A percentile compares a stretch with the other conserved stretches of the same genome.
Conservation (phyloP, 2,113 vertebrate genomes). For the Ammodytes marinus region DNA sequence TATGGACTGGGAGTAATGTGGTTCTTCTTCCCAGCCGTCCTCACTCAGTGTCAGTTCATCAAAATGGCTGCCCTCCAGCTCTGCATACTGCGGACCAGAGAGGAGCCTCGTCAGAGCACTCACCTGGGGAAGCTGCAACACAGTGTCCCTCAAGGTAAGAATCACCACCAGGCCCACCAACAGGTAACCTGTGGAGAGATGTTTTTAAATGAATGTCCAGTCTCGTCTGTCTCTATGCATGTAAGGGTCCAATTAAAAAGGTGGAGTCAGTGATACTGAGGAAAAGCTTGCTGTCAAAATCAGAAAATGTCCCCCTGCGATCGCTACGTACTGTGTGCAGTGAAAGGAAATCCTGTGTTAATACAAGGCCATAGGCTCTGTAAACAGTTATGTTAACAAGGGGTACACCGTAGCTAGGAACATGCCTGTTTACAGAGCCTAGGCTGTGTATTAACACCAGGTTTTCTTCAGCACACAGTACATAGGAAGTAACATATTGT, state of each 20-base stretch:
- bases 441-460: too few species aligned
- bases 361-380: too few species aligned
- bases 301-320: too few species aligned
- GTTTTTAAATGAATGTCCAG: neutral
- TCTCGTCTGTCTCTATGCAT: neutral
- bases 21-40: conserved; percentile 29
- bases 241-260: neutral
- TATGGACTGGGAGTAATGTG: conserved; percentile 66
- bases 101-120: conserved; percentile 64
- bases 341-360: neutral
- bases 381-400: too few species aligned
- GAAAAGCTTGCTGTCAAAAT: too few species aligned
- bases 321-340: too few species aligned
- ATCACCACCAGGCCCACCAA: conserved; percentile 75
- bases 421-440: too few species aligned
- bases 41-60: conserved; percentile 53
- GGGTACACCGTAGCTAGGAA: too few species aligned
- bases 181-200: conserved; percentile 71
- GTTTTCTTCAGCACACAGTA: neutral
- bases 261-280: too few species aligned
- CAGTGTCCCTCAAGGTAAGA: conserved; percentile 71
- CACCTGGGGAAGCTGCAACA: conserved; percentile 72
- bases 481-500: neutral
- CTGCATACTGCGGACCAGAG: conserved; percentile 25
- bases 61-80: conserved; percentile 47